These are phyloP conservation scores for Bemisia tabaci DNA, from an alignment of 1,140 invertebrate genomes.

Conservation along the genomic window DNA sequence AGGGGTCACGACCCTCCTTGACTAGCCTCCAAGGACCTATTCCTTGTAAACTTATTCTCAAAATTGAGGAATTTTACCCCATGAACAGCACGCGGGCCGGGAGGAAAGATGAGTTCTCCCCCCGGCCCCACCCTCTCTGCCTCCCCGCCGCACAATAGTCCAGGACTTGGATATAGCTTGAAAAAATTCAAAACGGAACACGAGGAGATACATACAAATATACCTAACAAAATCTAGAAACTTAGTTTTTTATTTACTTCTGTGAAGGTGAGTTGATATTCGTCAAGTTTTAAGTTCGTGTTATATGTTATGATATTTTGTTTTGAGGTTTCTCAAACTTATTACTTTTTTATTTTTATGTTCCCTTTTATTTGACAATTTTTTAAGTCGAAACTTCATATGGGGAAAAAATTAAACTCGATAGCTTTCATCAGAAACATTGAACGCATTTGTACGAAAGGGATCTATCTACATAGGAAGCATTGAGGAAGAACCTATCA, in stretches of 20 bases:
- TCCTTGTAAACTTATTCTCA: neutral
- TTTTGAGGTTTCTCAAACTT: neutral
- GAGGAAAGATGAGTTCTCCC: neutral
- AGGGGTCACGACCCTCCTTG: neutral
- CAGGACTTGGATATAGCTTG: too few relatives aligned
- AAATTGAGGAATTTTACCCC: neutral
- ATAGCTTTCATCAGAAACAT: too few relatives aligned
- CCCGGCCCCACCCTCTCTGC: neutral
- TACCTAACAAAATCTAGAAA: neutral
- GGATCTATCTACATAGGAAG: too few relatives aligned
- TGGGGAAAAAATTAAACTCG: too few relatives aligned
- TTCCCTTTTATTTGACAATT: too few relatives aligned
- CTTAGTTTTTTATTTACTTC: neutral
- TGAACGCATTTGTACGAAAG: too few relatives aligned
- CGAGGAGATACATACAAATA: neutral
- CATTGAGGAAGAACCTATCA: too few relatives aligned
- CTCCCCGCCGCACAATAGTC: neutral
- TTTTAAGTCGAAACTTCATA: too few relatives aligned
- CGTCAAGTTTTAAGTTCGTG: neutral
- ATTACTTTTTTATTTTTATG: too few relatives aligned
- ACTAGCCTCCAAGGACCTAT: neutral
- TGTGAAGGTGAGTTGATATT: too few relatives aligned
- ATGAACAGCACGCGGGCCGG: neutral
- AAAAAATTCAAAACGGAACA: neutral
- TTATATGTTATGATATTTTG: neutral